Base-by-base conservation (phyloP, 2,797 vertebrate species). In the Hyperoplus lanceolatus region DNA sequence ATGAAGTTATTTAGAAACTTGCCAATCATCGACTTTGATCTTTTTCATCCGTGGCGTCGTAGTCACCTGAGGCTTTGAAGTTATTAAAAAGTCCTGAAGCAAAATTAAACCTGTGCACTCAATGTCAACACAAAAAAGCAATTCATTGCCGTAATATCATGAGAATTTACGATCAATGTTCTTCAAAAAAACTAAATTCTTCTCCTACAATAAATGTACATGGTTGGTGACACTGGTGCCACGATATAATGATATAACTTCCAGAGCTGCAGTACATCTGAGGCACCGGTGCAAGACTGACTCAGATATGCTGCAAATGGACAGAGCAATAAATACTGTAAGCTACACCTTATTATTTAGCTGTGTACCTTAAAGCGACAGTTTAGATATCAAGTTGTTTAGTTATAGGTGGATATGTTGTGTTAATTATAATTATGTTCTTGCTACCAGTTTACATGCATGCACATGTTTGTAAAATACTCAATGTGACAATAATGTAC, bases 21-120 rank as follows among this genome's bases (percentile, higher is more conserved):
- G 43, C 62, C 45, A 14, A n/a, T 46, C 9, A 43, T 43, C 42
- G 39, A 29, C 61, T 70, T 69, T 69, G 67, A 62, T 70, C 60
- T 41, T 57, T 63, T 42, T 60, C 51, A 62, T 67, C 49, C 51
- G 18, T 65, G 41, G 51, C 43, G 43, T 59, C 2, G 5, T n/a
- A 75, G 55, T 79, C 56, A 76, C 48, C 60, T 16, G 43, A 73
- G 61, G 73, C 61, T 38, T 56, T n/a, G 11, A 83, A 55, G 55
- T 69, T 77, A 79, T 81, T 79, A 80, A 79, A 56, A 62, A 53
- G 18, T 68, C 55, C 66, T 29, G 39, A 57, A 79, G 61, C 75
- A 53, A 78, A 59, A 83, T 46, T 42, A 84, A 83, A 62, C 39
- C 55, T 83, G 50, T 36, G 54, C 11, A 6, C 50, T 77, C 73